Conservation (phyloP, 2,888 invertebrate species). For the Epinotia bilunana region DNA sequence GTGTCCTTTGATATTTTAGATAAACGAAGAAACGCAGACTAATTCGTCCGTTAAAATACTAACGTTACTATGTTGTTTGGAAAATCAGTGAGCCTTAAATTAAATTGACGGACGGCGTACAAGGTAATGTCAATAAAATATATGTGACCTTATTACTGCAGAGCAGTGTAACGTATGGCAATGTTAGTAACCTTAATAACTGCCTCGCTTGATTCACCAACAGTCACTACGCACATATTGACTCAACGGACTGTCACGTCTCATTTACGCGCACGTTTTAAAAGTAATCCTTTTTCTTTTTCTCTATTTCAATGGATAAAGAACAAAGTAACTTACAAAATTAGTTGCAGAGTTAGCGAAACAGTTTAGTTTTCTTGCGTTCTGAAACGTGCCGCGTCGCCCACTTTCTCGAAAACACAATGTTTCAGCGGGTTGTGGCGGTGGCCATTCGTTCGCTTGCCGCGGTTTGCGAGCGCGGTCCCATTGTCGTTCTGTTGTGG, state of each 20-base stretch:
- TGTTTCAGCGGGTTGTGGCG: slow-evolving; percentile 12
- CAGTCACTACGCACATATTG: slow-evolving; percentile 48
- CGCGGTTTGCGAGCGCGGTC: neutral
- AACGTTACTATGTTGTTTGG: too few species aligned
- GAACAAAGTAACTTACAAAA: slow-evolving; percentile 19
- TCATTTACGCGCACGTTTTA: slow-evolving; percentile 3
- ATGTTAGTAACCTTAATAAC: slow-evolving; percentile 33
- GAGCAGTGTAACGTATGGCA: slow-evolving; percentile 10
- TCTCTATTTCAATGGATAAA: neutral
- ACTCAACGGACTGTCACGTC: slow-evolving; percentile 36
- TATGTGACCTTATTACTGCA: slow-evolving; percentile 18
- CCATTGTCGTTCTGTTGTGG: neutral
- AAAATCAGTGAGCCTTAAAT: too few species aligned
- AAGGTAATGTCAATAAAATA: neutral
- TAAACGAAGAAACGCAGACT: too few species aligned
- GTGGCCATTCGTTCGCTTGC: slow-evolving; percentile 1
- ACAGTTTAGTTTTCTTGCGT: neutral
- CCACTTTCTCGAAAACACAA: neutral
- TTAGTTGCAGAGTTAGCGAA: neutral
- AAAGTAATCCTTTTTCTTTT: slow-evolving; percentile 13
- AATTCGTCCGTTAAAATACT: too few species aligned
- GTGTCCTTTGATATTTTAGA: too few species aligned
- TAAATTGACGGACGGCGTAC: neutral
- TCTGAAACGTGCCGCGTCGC: slow-evolving; percentile 15
- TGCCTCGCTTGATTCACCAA: slow-evolving; percentile 48